Base-by-base conservation (phyloP, 1,140 invertebrate species). In the Mactra quadrangularis region DNA sequence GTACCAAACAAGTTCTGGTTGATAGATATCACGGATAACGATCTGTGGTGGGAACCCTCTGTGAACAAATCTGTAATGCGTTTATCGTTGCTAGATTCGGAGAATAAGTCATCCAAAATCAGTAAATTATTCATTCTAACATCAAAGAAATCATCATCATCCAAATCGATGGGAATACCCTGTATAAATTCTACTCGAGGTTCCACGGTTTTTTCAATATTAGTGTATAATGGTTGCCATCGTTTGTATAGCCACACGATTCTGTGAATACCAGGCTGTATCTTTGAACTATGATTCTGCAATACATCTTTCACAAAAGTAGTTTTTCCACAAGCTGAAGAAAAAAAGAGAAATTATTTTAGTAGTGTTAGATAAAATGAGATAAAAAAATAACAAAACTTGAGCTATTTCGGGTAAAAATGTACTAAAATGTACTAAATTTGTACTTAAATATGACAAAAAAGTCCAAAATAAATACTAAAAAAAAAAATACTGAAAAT, bases 241-340 rank as follows among this genome's bases (percentile, higher is more conserved):
- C 74, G n/a, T 77, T 47, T 77, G 31, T 77, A 77, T n/a, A 77
- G 50, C 59, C 74, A 77, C 27, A 77, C 50, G 17, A 72, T 72
- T 57, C 47, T 57, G 1, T 76, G n/a, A 27, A 62, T 59, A 7
- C 27, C 47, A 6, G 70, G 66, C 17, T 55, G 41, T 11, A 72
- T 33, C 17, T 45, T 55, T 19, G 9, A 15, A 7, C 6, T 55
- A 55, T 72, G 47, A 27, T 72, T 53, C 25, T 55, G 25, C 50
- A 72, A n/a, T 33, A 72, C 31, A 22, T 45, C 41, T 22, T 68
- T 68, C 3, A 47, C 41, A 45, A 47, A 29, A 1, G 45, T 47
- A 4, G 45, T 53, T 35, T 72, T 70, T 50, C 38, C 66, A 52
- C 66, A 70, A 47, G 66, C 38, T 50, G 62, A 60, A 60, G 31